These are phyloP conservation scores for Eclectus roratus DNA, from an alignment of 2,113 vertebrate species.

Conservation along the genomic window DNA sequence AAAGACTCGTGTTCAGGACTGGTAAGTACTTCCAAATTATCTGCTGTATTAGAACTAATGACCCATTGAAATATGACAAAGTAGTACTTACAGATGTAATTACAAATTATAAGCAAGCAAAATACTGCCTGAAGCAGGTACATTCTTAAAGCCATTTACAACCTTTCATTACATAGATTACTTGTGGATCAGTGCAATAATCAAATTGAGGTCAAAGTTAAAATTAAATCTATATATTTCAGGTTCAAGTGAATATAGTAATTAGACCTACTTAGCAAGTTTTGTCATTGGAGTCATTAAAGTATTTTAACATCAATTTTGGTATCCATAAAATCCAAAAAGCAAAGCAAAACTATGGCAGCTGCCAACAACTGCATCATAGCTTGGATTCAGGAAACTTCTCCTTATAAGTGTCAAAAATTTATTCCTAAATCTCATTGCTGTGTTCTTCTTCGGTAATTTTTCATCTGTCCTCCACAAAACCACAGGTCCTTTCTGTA, in stretches of 20 bases:
- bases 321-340: background rate
- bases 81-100: background rate
- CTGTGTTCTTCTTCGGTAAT: background rate
- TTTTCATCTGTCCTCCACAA: background rate
- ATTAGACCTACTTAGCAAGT: background rate
- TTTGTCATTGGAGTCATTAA: background rate
- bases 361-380: background rate
- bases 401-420: background rate
- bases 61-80: background rate
- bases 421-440: background rate
- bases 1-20: background rate
- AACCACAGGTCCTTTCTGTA: fast-evolving
- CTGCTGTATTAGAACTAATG: background rate
- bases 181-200: background rate
- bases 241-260: background rate
- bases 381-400: background rate
- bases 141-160: background rate
- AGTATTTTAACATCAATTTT: background rate
- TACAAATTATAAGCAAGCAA: background rate
- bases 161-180: background rate
- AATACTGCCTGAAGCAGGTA: background rate
- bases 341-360: background rate
- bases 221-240: background rate
- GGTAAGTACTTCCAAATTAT: background rate
- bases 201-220: background rate